Evolutionary conservation across 1,140 invertebrate species (phyloP), one percentile per base, ranked within the genome.

Genomic region (Cydia pomonella): DNA sequence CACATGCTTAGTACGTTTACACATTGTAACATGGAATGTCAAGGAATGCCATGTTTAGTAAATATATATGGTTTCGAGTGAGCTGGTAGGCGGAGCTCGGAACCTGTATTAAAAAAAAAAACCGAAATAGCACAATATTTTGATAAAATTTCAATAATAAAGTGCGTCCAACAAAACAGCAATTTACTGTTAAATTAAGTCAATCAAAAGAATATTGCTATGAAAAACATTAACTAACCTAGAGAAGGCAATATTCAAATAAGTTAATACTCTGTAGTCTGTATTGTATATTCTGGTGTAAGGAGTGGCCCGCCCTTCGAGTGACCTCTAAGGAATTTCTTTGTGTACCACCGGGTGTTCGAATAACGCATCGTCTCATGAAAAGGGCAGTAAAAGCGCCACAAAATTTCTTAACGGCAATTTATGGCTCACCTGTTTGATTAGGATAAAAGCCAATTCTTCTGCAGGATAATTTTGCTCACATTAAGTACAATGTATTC

Each of bases 371-470:
- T 69, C 27, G 27, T 69, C 27, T 69, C 33, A 38, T 69, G 64
- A 69, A 69, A 33, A 66, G n/a, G 27, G 27, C 64, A 69, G 16
- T 69, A 69, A 69, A 69, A 69, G 64, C 13, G 33, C 64, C 29
- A 69, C 64, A 69, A 69, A 69, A 69, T 66, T 66, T 66, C 64
- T 38, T 38, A 21, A n/a, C 41, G n/a, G 64, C 29, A 69, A 69
- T 62, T 50, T 73, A 62, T 74, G 71, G 66, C 66, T n/a, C 75
- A 76, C 71, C 72, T 77, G 73, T 80, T 80, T 80, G 78, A 82
- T 82, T 75, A 82, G 50, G 80, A 73, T 78, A 80, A 82, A 82
- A 82, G 80, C 80, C 59, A 69, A 69, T 41, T 69, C 64, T 38
- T 9, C 2, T 76, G 72, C 47, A 47, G 63, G 62, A 73, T 76